Evolutionary conservation across 2,113 vertebrate genomes (phyloP).

Genomic region (Lepus europaeus): DNA sequence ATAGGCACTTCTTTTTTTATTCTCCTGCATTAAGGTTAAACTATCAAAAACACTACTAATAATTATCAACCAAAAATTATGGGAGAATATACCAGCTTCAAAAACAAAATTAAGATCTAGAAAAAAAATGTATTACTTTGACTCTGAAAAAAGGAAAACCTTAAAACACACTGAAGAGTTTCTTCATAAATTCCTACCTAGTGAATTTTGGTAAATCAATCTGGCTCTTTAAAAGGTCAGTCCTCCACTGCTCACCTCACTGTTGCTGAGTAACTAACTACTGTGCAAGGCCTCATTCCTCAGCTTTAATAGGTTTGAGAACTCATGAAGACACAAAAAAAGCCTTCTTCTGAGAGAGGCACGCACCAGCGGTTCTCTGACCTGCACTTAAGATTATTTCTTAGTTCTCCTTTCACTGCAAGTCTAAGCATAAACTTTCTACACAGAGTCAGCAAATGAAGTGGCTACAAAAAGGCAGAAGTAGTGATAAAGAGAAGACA

Average conservation of each 20-base stretch:
- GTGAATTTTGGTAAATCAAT: conserved; percentile 51
- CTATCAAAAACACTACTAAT: background rate
- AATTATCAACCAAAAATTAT: conserved; percentile 33
- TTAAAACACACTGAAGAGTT: background rate
- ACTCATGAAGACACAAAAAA: conserved; percentile 24
- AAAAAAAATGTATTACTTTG: background rate
- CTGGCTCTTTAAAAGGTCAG: conserved; percentile 42
- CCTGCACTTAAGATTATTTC: background rate
- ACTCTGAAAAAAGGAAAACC: background rate
- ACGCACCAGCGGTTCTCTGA: background rate
- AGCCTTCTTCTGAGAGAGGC: conserved; percentile 8
- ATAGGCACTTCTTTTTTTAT: background rate
- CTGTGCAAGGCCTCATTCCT: conserved; percentile 35
- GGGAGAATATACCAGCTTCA: background rate
- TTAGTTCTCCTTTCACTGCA: conserved; percentile 6
- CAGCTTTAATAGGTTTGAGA: conserved; percentile 9
- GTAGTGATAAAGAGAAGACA: background rate
- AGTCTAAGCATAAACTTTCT: conserved; percentile 17
- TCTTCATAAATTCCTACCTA: conserved; percentile 49
- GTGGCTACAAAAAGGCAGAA: background rate
- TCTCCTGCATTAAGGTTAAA: background rate
- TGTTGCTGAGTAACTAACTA: conserved; percentile 4
- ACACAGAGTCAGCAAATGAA: conserved; percentile 5
- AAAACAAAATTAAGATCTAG: conserved; percentile 21
- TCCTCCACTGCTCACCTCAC: background rate